Percentiles rank a stretch among this genome's conserved stretches.
phyloP scores from a whole-genome alignment of 2,113 vertebrate genomes.

The Megaptera novaeangliae region DNA sequence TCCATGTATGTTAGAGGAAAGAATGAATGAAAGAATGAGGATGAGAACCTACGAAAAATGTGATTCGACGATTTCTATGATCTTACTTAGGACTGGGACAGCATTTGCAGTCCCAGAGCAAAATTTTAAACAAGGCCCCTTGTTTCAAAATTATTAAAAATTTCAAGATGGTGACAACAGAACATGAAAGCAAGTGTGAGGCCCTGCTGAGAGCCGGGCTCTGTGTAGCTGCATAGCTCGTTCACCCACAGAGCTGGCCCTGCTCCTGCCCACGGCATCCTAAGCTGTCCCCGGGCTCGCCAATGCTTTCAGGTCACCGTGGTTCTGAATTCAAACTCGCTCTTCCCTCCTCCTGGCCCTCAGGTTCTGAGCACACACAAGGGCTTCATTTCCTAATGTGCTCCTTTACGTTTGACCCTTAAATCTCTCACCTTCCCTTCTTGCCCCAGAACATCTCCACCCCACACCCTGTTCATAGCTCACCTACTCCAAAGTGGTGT shows the following conservation, averaged over 20 bases:
- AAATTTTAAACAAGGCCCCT: background rate
- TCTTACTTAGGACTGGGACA: background rate
- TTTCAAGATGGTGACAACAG: background rate
- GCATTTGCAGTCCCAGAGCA: background rate
- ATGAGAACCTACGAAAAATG: background rate
- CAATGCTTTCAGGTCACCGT: background rate
- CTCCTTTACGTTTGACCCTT: background rate
- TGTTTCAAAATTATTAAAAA: background rate
- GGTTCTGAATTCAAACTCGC: background rate
- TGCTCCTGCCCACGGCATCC: accelerated
- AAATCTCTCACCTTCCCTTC: background rate
- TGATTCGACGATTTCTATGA: background rate
- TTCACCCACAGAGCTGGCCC: accelerated
- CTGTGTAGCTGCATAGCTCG: accelerated
- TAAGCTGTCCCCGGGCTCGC: accelerated
- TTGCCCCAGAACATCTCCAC: background rate
- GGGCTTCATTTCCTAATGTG: background rate
- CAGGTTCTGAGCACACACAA: background rate
- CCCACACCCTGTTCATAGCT: background rate
- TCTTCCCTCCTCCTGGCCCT: background rate
- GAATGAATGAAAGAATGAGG: background rate
- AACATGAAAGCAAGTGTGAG: accelerated
- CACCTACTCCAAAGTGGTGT: accelerated
- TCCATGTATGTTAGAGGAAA: accelerated
- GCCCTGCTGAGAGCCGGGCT: background rate